Evolutionary conservation across 2,797 vertebrate species (phyloP).

Genomic region (Trachurus trachurus): DNA sequence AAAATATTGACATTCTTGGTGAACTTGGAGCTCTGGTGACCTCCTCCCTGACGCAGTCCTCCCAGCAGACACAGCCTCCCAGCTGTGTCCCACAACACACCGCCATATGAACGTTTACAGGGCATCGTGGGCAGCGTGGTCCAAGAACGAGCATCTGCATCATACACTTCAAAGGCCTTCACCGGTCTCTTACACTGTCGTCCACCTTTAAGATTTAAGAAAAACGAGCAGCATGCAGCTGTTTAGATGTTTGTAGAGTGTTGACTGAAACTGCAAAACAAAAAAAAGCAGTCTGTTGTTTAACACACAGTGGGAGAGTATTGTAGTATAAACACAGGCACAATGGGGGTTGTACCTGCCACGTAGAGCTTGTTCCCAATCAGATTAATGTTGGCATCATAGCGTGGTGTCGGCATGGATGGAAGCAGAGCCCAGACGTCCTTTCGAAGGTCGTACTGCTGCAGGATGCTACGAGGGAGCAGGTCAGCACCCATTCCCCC

Average conservation of each 20-base stretch:
- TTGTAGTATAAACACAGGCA: neutral
- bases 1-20: slow-evolving; percentile 96
- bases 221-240: neutral
- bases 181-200: slow-evolving; percentile 94
- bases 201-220: slow-evolving; percentile 84
- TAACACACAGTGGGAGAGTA: neutral
- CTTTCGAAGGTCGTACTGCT: slow-evolving; percentile 96
- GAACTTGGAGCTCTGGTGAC: slow-evolving; percentile 96
- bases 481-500: slow-evolving; percentile 97
- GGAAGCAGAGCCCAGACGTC: slow-evolving; percentile 96
- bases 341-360: slow-evolving; percentile 85
- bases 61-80: slow-evolving; percentile 93
- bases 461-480: slow-evolving; percentile 92
- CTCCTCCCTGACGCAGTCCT: slow-evolving; percentile 93
- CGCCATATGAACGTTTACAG: slow-evolving; percentile 94
- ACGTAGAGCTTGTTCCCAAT: slow-evolving; percentile 94
- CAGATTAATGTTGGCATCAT: slow-evolving; percentile 92
- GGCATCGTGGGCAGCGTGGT: slow-evolving; percentile 91
- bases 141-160: slow-evolving; percentile 93
- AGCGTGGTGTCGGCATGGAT: slow-evolving; percentile 94
- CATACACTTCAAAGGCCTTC: slow-evolving; percentile 94
- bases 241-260: neutral
- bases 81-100: slow-evolving; percentile 89
- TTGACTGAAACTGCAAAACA: neutral
- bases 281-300: neutral